phyloP scores from a whole-genome alignment of 1,140 invertebrate species.

The Drosophila ercepeae region DNA sequence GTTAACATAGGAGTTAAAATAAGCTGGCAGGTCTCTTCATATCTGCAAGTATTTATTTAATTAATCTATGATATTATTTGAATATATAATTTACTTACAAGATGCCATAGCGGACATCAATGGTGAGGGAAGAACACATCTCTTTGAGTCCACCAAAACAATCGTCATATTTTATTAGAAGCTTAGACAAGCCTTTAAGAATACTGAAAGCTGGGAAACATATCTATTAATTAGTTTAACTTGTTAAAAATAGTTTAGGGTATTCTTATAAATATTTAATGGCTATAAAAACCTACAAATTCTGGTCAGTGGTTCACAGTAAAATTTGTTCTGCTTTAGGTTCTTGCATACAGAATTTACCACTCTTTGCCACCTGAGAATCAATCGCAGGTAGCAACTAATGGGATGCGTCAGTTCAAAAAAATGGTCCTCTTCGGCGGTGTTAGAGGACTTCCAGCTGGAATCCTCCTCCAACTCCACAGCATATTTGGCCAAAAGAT shows the following conservation, averaged over 20 bases:
- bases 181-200: constrained; percentile 31
- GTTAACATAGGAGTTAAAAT: constrained; percentile 51
- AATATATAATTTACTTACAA: constrained; percentile 34
- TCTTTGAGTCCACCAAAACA: constrained; percentile 13
- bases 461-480: background rate
- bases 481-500: constrained; percentile 2
- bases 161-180: constrained; percentile 21
- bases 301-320: constrained; percentile 55
- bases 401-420: constrained; percentile 39
- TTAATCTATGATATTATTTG: background rate
- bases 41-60: constrained; percentile 22
- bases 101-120: constrained; percentile 49
- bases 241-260: too few relatives aligned
- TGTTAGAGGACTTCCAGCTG: background rate
- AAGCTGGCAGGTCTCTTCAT: constrained; percentile 18
- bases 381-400: constrained; percentile 38
- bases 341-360: constrained; percentile 14
- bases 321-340: constrained; percentile 2
- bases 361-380: constrained; percentile 39
- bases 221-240: background rate
- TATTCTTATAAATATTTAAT: too few relatives aligned
- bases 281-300: constrained; percentile 39
- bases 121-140: constrained; percentile 29
- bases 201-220: constrained; percentile 30
- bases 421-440: background rate